A percentile compares a stretch with the other conserved stretches of the same genome.
phyloP scores from a whole-genome alignment of 2,797 vertebrate species.

The Novumbra hubbsi region DNA sequence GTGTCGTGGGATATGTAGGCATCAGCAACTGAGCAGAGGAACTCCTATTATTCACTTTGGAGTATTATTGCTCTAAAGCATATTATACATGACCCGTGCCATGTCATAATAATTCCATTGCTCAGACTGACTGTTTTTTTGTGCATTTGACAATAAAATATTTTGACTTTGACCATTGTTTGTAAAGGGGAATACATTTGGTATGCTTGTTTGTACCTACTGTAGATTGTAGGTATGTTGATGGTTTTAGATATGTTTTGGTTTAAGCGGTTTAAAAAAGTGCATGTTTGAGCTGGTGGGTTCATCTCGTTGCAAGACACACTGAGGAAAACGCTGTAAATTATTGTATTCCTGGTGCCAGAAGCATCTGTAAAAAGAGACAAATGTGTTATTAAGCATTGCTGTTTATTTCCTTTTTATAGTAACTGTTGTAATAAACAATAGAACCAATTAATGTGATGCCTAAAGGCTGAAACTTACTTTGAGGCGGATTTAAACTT shows the following conservation, averaged over 20 bases:
- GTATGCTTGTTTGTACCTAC: slow-evolving; percentile 47
- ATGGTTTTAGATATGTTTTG: accelerated
- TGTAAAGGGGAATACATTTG: not conserved
- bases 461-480: not conserved
- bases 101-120: too few relatives aligned
- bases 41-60: not conserved
- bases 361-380: slow-evolving; percentile 15
- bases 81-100: too few relatives aligned
- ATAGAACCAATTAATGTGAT: not conserved
- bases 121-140: too few relatives aligned
- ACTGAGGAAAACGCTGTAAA: accelerated
- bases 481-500: not conserved
- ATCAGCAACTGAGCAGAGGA: too few relatives aligned
- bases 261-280: slow-evolving; percentile 33
- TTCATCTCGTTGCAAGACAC: accelerated
- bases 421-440: not conserved
- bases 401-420: not conserved
- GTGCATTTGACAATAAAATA: too few relatives aligned
- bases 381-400: not conserved
- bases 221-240: slow-evolving; percentile 18
- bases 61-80: too few relatives aligned
- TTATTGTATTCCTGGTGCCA: accelerated
- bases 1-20: too few relatives aligned
- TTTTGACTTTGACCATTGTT: too few relatives aligned
- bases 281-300: not conserved